Percentiles rank a stretch among this genome's conserved stretches.
These are phyloP conservation scores for Strongylocentrotus purpuratus DNA, from an alignment of 35 echinoderm and acorn worm species.

Conservation along the genomic window DNA sequence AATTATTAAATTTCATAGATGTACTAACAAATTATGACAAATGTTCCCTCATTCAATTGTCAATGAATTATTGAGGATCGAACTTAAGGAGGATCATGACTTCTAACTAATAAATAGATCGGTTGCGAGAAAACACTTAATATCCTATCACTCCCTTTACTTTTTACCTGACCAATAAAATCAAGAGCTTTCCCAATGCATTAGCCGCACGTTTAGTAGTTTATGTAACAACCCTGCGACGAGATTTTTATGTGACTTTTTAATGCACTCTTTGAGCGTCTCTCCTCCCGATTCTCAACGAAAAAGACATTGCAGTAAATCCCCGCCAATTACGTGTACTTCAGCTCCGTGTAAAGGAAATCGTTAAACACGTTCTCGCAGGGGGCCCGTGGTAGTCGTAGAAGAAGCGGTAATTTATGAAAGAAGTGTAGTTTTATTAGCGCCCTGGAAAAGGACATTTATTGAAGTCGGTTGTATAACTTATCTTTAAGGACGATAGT, in stretches of 20 bases:
- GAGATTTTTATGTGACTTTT: slow-evolving; percentile 1
- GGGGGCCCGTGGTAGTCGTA: neutral
- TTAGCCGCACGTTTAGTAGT: neutral
- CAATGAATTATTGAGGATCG: no score
- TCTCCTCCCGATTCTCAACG: neutral
- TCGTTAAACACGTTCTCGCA: neutral
- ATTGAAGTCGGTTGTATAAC: neutral
- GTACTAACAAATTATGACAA: no score
- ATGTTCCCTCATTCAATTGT: no score
- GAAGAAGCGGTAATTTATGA: neutral
- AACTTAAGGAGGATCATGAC: no score
- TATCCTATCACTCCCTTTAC: neutral
- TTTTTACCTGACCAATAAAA: neutral
- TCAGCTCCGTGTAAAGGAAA: neutral
- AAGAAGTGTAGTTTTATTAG: neutral
- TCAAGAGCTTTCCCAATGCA: neutral
- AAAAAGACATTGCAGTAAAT: slow-evolving; percentile 13
- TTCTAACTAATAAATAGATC: neutral
- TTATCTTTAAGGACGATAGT: neutral
- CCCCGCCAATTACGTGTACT: neutral
- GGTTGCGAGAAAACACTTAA: neutral
- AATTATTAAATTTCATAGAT: no score
- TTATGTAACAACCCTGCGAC: neutral
- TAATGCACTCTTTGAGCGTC: neutral
- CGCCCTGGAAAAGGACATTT: neutral